These are phyloP conservation scores for Columba guinea DNA, from an alignment of 2,797 vertebrate species.

Conservation along the genomic window DNA sequence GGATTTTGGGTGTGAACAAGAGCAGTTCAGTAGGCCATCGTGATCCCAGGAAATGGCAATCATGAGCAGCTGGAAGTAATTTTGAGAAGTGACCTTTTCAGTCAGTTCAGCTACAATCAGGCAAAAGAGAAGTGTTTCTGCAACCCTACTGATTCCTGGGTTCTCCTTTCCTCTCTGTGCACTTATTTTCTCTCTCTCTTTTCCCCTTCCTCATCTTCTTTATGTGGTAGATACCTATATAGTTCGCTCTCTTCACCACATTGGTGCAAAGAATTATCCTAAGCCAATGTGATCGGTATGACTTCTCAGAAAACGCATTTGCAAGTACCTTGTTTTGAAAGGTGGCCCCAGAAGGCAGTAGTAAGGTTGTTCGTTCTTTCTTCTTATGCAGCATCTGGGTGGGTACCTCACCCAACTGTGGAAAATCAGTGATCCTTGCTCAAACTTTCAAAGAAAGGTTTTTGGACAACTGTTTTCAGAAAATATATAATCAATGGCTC, in stretches of 20 bases:
- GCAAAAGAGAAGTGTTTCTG: neutral
- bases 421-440: neutral
- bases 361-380: neutral
- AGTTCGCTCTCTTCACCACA: neutral
- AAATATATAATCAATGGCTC: neutral
- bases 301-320: neutral
- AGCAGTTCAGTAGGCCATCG: neutral
- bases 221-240: neutral
- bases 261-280: neutral
- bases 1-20: neutral
- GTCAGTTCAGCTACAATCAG: neutral
- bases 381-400: neutral
- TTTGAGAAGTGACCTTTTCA: neutral
- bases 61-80: neutral
- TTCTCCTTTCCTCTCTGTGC: neutral
- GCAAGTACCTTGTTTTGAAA: neutral
- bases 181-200: neutral
- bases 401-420: neutral
- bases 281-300: neutral
- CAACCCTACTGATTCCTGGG: neutral
- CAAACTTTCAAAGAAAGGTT: neutral
- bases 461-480: neutral
- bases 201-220: neutral
- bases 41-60: neutral
- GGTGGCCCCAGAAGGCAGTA: neutral